phyloP scores from a whole-genome alignment of 2,797 vertebrate genomes.

The Pseudochaenichthys georgianus region DNA sequence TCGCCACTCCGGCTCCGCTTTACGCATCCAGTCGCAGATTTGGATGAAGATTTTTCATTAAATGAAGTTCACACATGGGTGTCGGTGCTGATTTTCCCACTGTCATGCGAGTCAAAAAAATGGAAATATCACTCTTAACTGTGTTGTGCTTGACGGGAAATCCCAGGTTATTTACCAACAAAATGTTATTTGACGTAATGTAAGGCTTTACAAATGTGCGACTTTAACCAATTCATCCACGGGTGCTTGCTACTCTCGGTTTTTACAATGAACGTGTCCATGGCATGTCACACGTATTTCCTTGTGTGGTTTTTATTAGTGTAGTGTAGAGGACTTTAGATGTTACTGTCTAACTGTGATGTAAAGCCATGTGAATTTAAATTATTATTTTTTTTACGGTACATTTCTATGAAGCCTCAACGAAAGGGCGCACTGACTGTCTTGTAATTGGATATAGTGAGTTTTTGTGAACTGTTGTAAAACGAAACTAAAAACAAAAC shows the following conservation, averaged over 20 bases:
- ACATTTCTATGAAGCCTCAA: conserved; percentile 60
- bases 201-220: conserved; percentile 75
- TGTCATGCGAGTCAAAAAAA: conserved; percentile 54
- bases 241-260: conserved; percentile 79
- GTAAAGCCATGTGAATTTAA: conserved; percentile 81
- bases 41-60: conserved; percentile 1
- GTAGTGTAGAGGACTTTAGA: conserved; percentile 84
- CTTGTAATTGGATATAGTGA: conserved; percentile 81
- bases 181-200: conserved; percentile 73
- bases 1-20: conserved; percentile 20
- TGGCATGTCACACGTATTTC: conserved; percentile 87
- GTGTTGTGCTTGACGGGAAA: conserved; percentile 59
- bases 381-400: conserved; percentile 63
- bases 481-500: conserved; percentile 68
- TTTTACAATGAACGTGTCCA: conserved; percentile 79
- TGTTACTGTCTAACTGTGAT: conserved; percentile 86
- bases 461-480: conserved; percentile 83
- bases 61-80: conserved; percentile 6
- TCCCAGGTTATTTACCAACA: conserved; percentile 55
- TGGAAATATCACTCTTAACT: conserved; percentile 38
- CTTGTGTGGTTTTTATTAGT: conserved; percentile 83
- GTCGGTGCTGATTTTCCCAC: conserved; percentile 24
- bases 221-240: conserved; percentile 70
- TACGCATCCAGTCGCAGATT: conserved; percentile 14
- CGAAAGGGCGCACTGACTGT: conserved; percentile 64